Base-by-base conservation (phyloP, 2,797 vertebrate species). In the Cossypha polioptera region DNA sequence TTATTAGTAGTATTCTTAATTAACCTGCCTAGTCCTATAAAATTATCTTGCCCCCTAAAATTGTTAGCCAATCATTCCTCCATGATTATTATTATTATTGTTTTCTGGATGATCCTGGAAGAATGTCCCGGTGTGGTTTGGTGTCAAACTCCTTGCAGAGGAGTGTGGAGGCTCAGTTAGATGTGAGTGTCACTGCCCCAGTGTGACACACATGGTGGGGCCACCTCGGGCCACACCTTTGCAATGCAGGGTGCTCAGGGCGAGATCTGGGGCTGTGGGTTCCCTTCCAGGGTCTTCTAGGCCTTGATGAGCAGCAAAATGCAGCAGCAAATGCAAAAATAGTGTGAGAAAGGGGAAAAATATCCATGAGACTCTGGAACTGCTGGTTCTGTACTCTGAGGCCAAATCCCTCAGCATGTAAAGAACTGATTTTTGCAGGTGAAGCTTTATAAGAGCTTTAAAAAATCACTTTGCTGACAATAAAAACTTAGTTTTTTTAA, bases 241-340 rank as follows among this genome's bases (percentile, higher is more conserved):
- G 47, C 73, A 14, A 0, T 24, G 50, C 22, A 24, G 18, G 0
- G 4, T 25, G 50, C 69, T 31, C 79, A 16, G 40, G 19, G 58
- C 8, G 24, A 20, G 28, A 1, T 8, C 51, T 21, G 35, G 13
- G 14, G 16, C 0, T 2, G 0, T 25, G 51, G 9, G 5, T 10
- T 42, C 38, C 14, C 2, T 18, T 66, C 43, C 36, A n/a, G 43
- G 8, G 5, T 35, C 9, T 21, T 57, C 35, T 4, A 20, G 35
- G 35, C 35, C 31, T 42, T 28, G 36, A 19, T 10, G n/a, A 36
- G 16, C 53, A 50, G 42, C 7, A 57, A 55, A 65, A 74, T 65
- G 36, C 43, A 58, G 31, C 17, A 36, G 38, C 8, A 45, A 59
- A 16, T 43, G 15, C 8, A 45, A 53, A 85, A 38, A 28, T 19